Conservation (phyloP, 2,888 invertebrate species). For the Trichopoda pennipes region DNA sequence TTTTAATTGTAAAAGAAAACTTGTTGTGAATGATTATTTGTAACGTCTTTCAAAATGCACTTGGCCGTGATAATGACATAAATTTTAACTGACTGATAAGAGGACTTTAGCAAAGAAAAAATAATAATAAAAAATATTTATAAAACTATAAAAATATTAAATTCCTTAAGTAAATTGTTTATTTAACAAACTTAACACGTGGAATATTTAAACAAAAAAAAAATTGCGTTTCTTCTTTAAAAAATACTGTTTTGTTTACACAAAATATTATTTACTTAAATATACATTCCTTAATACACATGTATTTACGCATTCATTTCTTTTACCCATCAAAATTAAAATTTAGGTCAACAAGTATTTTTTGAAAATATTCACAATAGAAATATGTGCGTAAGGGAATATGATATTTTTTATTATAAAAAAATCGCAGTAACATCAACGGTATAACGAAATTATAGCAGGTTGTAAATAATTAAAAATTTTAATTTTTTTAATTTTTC, state of each 20-base stretch:
- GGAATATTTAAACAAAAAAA: neutral
- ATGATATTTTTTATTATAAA: too few species aligned
- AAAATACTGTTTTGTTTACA: neutral
- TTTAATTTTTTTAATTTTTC: too few species aligned
- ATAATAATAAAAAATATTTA: neutral
- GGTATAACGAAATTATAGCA: too few species aligned
- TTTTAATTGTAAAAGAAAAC: neutral
- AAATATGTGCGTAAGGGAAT: too few species aligned
- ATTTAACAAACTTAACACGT: constrained; percentile 8
- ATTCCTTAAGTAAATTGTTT: neutral
- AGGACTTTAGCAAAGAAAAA: neutral
- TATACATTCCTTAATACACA: too few species aligned
- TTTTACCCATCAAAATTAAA: too few species aligned
- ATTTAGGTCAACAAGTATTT: too few species aligned
- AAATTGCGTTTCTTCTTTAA: neutral
- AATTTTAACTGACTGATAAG: constrained; percentile 37
- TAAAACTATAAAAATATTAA: neutral
- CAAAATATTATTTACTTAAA: too few species aligned
- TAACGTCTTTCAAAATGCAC: constrained; percentile 27
- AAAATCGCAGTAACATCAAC: too few species aligned
- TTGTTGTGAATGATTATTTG: constrained; percentile 30
- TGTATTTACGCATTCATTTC: too few species aligned
- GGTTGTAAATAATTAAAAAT: too few species aligned
- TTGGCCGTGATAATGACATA: constrained; percentile 26
- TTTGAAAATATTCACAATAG: too few species aligned